Evolutionary conservation across 2,113 vertebrate species (phyloP), one percentile per base, ranked within the genome.

Genomic region (Columba livia): DNA sequence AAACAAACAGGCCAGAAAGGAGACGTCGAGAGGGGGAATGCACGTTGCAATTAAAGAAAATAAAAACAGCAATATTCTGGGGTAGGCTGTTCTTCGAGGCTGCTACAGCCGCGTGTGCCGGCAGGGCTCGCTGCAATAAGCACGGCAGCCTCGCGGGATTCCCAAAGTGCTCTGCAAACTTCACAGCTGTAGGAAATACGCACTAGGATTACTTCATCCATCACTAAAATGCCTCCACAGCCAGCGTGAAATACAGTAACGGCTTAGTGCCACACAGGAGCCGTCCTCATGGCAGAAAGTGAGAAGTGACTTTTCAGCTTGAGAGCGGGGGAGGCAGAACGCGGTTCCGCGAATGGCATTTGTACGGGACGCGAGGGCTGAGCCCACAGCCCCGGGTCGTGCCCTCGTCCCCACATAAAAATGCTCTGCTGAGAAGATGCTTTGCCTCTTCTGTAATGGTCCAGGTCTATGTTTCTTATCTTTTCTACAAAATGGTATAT

Each of bases 131-230:
- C 79, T 79, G 72, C 73, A 58, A 4, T 29, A 58, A 79, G 69
- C 29, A 3, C 16, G 19, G n/a, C 32, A 38, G 48, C 31, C 77
- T 54, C 69, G 67, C 0, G 0, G 65, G 90, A 87, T 84, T 79
- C 86, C 88, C 70, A 65, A 51, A 92, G 70, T 66, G 86, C 90
- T 92, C 57, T 58, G 85, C 32, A 38, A 61, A 73, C 93, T 79
- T 90, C 65, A 64, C 42, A 67, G 82, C 64, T 54, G 2, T n/a
- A 48, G 90, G 89, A 53, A 50, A 57, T 79, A 38, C 12, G 36
- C 61, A 23, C 18, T 1, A 53, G 54, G 79, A 31, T 81, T 74
- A 56, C 62, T 69, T 62, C 79, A 53, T 72, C 57, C 83, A 24
- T 87, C 77, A 12, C 93, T 56, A 15, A 79, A 42, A 36, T 5